Evolutionary conservation across 2,113 vertebrate species (phyloP).

Genomic region (Dipodomys ordii): DNA sequence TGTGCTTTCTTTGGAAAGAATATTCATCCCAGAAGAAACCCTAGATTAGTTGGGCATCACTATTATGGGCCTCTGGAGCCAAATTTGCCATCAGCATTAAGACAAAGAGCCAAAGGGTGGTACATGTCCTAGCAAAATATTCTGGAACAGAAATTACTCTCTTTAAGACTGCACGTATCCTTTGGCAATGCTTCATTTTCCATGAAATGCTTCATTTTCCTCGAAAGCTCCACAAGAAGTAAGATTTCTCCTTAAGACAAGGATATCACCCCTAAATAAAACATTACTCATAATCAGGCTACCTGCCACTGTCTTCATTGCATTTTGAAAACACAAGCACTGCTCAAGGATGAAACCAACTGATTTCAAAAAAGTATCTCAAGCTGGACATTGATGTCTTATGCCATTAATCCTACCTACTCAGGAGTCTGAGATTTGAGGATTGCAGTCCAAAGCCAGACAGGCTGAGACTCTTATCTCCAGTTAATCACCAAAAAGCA

Average conservation of each 20-base stretch:
- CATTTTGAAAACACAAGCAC: background rate
- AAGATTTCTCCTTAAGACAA: no score
- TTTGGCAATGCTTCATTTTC: background rate
- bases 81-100: constrained; percentile 61
- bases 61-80: constrained; percentile 47
- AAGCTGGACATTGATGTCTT: no score
- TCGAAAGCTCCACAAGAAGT: no score
- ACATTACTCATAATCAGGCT: background rate
- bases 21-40: constrained; percentile 58
- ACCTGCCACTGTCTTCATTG: background rate
- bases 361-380: background rate
- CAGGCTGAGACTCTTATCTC: no score
- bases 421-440: no score
- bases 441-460: no score
- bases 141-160: background rate
- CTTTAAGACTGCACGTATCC: background rate
- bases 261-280: background rate
- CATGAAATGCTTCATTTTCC: background rate
- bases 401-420: no score
- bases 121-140: background rate
- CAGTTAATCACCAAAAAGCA: no score
- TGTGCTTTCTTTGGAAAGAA: background rate
- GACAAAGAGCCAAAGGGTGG: constrained; percentile 1
- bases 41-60: constrained; percentile 39
- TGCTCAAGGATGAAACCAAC: background rate